Evolutionary conservation across 2,113 vertebrate species (phyloP).

Genomic region (Ascaphus truei): DNA sequence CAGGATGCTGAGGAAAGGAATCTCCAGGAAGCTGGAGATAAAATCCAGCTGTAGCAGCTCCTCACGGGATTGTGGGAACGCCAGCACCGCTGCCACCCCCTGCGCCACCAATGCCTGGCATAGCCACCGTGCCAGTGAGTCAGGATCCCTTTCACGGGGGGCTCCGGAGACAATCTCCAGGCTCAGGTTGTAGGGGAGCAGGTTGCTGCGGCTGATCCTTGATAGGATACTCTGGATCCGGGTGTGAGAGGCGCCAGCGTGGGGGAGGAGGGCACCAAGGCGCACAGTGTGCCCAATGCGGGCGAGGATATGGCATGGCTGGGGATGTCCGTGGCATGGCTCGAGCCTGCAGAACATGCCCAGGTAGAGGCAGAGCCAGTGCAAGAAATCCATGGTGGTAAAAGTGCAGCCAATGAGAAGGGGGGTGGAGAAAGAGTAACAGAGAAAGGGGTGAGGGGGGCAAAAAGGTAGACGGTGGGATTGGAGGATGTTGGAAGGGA

Average conservation of each 20-base stretch:
- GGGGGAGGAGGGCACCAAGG: conserved; percentile 71
- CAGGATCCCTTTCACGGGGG: conserved; percentile 65
- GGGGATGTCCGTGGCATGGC: conserved; percentile 53
- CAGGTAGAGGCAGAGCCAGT: conserved; percentile 18
- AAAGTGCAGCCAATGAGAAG: too few relatives aligned
- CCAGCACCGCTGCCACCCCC: conserved; percentile 75
- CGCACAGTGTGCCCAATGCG: conserved; percentile 69
- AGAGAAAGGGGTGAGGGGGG: too few relatives aligned
- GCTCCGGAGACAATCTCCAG: conserved; percentile 61
- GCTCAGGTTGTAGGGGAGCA: conserved; percentile 73
- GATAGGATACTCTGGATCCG: conserved; percentile 61
- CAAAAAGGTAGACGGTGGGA: background rate
- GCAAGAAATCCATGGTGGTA: conserved; percentile 24
- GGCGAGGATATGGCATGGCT: conserved; percentile 70
- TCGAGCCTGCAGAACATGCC: conserved; percentile 4
- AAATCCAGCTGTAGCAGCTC: conserved; percentile 84
- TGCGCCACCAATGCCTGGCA: conserved; percentile 71
- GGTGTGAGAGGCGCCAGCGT: conserved; percentile 37
- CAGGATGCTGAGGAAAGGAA: conserved; percentile 80
- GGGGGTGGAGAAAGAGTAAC: too few relatives aligned
- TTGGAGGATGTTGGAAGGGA: background rate
- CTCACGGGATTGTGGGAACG: conserved; percentile 76
- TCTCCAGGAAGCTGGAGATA: conserved; percentile 72
- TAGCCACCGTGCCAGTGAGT: conserved; percentile 70
- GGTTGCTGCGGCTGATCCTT: conserved; percentile 41